Conservation (phyloP, 2,888 invertebrate species). For the Drosophila cyrtoloma region DNA sequence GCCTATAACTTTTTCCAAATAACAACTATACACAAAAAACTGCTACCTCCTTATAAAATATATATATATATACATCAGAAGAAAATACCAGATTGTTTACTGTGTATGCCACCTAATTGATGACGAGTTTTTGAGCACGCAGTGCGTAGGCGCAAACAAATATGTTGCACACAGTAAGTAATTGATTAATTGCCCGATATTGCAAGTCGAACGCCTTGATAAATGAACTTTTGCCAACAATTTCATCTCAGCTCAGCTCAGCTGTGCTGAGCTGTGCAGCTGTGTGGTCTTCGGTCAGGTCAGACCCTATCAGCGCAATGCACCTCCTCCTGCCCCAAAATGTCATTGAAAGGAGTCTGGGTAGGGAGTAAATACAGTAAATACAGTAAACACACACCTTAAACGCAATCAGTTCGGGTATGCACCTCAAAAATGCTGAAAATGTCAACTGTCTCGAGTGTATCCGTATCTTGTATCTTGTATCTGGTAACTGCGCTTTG, state of each 20-base stretch:
- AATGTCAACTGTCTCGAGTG: slow-evolving; percentile 60
- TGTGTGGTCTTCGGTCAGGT: slow-evolving; percentile 31
- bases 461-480: slow-evolving; percentile 20
- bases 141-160: slow-evolving; percentile 64
- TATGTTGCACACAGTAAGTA: slow-evolving; percentile 66
- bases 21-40: neutral
- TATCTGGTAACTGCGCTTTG: slow-evolving; percentile 19
- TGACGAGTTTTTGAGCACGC: slow-evolving; percentile 40
- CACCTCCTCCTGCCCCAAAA: slow-evolving; percentile 3
- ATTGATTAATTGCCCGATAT: slow-evolving; percentile 36
- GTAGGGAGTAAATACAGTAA: slow-evolving; percentile 7
- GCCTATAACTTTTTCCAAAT: neutral
- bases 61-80: neutral
- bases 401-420: slow-evolving; percentile 44
- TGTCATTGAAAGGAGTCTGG: slow-evolving; percentile 36
- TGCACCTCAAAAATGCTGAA: slow-evolving; percentile 46
- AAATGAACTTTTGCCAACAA: slow-evolving; percentile 46
- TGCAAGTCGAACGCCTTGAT: slow-evolving; percentile 43
- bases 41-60: too few species aligned
- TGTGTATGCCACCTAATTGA: slow-evolving; percentile 60
- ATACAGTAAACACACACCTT: slow-evolving; percentile 39
- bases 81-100: neutral
- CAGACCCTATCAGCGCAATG: slow-evolving; percentile 11
- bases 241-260: neutral
- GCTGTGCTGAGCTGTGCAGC: neutral